Evolutionary conservation across 1,140 invertebrate species (phyloP).

Genomic region (Leptinotarsa lineolata): DNA sequence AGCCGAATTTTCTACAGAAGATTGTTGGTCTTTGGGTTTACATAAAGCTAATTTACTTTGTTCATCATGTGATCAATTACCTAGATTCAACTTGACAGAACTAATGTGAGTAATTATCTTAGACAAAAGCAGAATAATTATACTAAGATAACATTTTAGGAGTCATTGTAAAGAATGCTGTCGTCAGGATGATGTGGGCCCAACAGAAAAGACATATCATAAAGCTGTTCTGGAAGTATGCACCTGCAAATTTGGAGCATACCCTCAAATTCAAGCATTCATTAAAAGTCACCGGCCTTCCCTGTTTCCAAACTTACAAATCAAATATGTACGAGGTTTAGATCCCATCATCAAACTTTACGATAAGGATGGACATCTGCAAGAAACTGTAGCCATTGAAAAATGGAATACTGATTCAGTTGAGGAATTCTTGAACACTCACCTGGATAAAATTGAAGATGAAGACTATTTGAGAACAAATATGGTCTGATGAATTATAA

Average conservation of each 20-base stretch:
- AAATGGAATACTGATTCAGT: conserved; percentile 97
- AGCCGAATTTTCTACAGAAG: conserved; percentile 73
- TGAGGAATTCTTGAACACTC: conserved; percentile 89
- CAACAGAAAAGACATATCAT: conserved; percentile 73
- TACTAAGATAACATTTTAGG: conserved; percentile 53
- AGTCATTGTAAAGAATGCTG: conserved; percentile 79
- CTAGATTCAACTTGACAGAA: conserved; percentile 74
- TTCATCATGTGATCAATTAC: conserved; percentile 84
- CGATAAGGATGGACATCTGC: conserved; percentile 79
- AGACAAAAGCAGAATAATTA: not conserved
- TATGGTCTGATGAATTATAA: conserved; percentile 57
- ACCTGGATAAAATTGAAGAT: conserved; percentile 67
- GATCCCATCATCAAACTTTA: conserved; percentile 92
- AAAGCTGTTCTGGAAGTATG: conserved; percentile 90
- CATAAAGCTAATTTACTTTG: conserved; percentile 85
- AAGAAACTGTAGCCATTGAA: conserved; percentile 89
- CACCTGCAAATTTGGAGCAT: conserved; percentile 93
- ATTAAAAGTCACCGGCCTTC: conserved; percentile 84
- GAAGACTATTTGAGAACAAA: conserved; percentile 67
- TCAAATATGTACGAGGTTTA: conserved; percentile 87
- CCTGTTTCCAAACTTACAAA: conserved; percentile 86
- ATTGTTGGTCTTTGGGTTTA: conserved; percentile 85
- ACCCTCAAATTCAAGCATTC: conserved; percentile 95
- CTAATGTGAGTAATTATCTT: conserved; percentile 60
- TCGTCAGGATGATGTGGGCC: conserved; percentile 66